A percentile compares a stretch with the other conserved stretches of the same genome.
These are phyloP conservation scores for Disparrhopalites patrizii DNA, from an alignment of 2,888 invertebrate genomes.

Conservation along the genomic window DNA sequence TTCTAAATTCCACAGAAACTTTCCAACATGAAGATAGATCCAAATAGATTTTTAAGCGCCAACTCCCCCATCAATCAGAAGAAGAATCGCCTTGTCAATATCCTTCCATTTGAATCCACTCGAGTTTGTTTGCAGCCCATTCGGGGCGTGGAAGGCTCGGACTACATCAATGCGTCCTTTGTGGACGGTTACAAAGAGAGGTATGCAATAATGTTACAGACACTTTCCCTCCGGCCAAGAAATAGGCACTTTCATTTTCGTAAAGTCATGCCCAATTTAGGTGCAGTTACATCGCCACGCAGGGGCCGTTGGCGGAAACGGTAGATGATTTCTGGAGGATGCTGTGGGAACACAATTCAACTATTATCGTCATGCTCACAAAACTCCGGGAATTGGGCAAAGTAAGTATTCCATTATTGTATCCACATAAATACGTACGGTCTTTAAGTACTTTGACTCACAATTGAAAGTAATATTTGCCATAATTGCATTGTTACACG, in stretches of 20 bases:
- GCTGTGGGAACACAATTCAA: constrained; percentile 99
- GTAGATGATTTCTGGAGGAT: constrained; percentile 97
- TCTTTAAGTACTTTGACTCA: no score
- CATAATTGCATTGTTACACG: no score
- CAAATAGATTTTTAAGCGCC: constrained; percentile 89
- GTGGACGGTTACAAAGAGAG: constrained; percentile 80
- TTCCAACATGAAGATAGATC: constrained; percentile 87
- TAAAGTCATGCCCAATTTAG: neutral
- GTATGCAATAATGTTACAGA: constrained; percentile 17
- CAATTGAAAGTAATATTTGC: no score
- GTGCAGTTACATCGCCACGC: constrained; percentile 56
- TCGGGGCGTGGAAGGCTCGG: constrained; percentile 84
- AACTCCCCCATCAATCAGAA: constrained; percentile 95
- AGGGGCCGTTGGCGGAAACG: constrained; percentile 94
- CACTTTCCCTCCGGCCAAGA: neutral
- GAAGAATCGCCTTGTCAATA: constrained; percentile 96
- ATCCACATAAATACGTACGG: no score
- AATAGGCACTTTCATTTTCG: neutral
- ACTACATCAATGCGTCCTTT: constrained; percentile 98
- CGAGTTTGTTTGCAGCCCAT: constrained; percentile 90
- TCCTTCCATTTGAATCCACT: constrained; percentile 93
- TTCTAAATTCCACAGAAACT: constrained; percentile 62
- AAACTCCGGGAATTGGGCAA: constrained; percentile 97
- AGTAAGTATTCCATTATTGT: constrained; percentile 60
- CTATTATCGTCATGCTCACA: constrained; percentile 97